Evolutionary conservation across 2,797 vertebrate species (phyloP).

Genomic region (Sarcoramphus papa): DNA sequence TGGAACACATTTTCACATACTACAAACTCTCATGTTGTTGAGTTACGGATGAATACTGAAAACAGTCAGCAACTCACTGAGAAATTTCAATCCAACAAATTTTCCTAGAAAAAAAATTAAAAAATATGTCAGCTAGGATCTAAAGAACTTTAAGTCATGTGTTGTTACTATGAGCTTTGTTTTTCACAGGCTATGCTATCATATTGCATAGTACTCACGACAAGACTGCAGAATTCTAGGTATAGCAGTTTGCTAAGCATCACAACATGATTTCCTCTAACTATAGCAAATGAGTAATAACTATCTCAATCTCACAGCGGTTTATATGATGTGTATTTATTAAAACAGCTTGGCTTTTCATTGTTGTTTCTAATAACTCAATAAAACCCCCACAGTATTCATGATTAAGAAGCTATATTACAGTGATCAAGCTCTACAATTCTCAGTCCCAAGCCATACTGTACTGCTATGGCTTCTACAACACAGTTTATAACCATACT

Average conservation of each 20-base stretch:
- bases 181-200: background rate
- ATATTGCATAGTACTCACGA: background rate
- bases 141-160: background rate
- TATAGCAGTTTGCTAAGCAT: background rate
- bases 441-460: background rate
- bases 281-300: background rate
- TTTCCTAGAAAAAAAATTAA: background rate
- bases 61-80: background rate
- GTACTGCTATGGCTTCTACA: background rate
- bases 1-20: rapidly evolving
- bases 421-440: background rate
- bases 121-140: background rate
- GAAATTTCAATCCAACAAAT: background rate
- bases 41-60: background rate
- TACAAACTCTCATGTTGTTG: background rate
- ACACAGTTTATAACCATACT: background rate
- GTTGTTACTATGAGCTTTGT: background rate
- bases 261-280: background rate
- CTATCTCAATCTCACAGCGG: background rate
- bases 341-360: background rate
- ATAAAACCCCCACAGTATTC: background rate
- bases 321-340: background rate
- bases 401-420: background rate
- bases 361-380: background rate
- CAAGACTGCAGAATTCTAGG: background rate